Percentiles rank a stretch among this genome's conserved stretches.
These are phyloP conservation scores for Ceryle rudis DNA, from an alignment of 2,797 vertebrate species.

Conservation along the genomic window DNA sequence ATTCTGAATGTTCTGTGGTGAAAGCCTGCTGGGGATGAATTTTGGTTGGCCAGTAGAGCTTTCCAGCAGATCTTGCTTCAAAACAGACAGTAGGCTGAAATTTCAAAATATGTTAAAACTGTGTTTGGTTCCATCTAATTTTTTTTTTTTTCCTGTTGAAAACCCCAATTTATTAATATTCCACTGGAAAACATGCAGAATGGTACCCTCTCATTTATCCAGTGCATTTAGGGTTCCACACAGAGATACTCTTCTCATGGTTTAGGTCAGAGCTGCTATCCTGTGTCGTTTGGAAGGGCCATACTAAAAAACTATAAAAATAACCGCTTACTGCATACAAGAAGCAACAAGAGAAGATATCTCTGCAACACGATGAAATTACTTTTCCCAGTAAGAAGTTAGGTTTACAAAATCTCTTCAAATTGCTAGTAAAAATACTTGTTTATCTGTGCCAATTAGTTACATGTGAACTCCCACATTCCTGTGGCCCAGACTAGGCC, in stretches of 20 bases:
- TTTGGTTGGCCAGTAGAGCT: neutral
- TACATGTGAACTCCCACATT: slow-evolving; percentile 59
- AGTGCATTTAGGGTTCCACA: neutral
- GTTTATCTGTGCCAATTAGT: slow-evolving; percentile 57
- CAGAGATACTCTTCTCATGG: neutral
- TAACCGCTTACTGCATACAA: neutral
- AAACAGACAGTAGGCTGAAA: neutral
- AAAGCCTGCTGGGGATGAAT: neutral
- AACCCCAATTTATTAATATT: neutral
- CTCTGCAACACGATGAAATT: neutral
- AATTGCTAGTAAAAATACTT: slow-evolving; percentile 60
- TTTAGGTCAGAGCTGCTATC: neutral
- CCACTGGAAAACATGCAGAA: neutral
- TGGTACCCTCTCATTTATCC: neutral
- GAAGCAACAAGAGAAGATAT: neutral
- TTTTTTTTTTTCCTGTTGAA: neutral
- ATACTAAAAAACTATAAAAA: neutral
- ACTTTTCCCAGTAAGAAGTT: slow-evolving; percentile 37
- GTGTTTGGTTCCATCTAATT: neutral
- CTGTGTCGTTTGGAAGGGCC: neutral
- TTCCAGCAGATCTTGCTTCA: neutral
- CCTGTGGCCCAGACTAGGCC: slow-evolving; percentile 66
- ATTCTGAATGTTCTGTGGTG: neutral
- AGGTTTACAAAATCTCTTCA: slow-evolving; percentile 26
- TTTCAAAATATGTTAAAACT: neutral